These are phyloP conservation scores for Aethina tumida DNA, from an alignment of 1,140 invertebrate species.

Conservation along the genomic window DNA sequence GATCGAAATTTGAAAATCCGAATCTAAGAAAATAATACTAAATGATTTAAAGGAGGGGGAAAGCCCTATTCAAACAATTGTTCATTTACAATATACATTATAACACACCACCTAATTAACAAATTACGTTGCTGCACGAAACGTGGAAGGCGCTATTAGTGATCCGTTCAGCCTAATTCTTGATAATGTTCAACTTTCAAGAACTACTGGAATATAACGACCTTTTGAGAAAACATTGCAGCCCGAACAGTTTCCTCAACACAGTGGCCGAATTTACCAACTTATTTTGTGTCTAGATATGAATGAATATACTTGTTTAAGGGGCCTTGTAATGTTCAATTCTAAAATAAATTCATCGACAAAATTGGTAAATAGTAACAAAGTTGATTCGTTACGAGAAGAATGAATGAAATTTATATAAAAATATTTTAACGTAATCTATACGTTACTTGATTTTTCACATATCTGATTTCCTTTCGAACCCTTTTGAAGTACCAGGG, in stretches of 20 bases:
- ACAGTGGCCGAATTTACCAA: constrained; percentile 70
- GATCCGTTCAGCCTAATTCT: constrained; percentile 77
- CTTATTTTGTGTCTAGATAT: constrained; percentile 69
- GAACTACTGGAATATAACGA: constrained; percentile 44
- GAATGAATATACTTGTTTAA: constrained; percentile 79
- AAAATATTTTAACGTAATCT: too few relatives aligned
- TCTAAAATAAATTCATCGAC: constrained; percentile 47
- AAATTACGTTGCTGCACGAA: constrained; percentile 73
- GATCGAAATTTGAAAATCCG: too few relatives aligned
- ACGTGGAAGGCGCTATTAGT: constrained; percentile 91
- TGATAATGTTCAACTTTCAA: constrained; percentile 64
- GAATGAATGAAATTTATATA: constrained; percentile 75
- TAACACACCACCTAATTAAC: too few relatives aligned
- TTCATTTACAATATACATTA: too few relatives aligned
- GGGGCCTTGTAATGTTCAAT: constrained; percentile 83
- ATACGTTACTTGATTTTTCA: too few relatives aligned
- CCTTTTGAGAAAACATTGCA: constrained; percentile 28
- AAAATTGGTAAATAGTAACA: constrained; percentile 47
- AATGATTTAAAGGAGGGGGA: too few relatives aligned
- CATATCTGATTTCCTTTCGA: too few relatives aligned
- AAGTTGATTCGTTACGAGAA: constrained; percentile 67
- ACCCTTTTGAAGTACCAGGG: too few relatives aligned
- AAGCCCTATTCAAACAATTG: too few relatives aligned
- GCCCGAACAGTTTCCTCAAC: constrained; percentile 39
- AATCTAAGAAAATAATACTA: too few relatives aligned